These are phyloP conservation scores for Toxotes chatareus DNA, from an alignment of 2,113 vertebrate genomes.

Conservation along the genomic window DNA sequence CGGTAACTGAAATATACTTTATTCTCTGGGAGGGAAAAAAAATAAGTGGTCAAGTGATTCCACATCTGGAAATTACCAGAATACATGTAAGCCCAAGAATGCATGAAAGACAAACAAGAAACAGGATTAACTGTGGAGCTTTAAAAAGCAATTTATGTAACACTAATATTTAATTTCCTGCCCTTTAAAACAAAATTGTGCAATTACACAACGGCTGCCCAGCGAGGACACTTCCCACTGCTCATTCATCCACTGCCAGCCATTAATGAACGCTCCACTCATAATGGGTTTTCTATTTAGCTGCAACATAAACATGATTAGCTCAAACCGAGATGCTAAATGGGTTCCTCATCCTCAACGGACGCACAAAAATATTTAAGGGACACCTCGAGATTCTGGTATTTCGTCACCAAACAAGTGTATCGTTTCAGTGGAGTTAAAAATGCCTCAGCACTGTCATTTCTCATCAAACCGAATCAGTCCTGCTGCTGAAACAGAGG, in stretches of 20 bases:
- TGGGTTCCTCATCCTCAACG: slow-evolving; percentile 9
- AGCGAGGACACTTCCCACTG: slow-evolving; percentile 39
- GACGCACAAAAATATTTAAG: neutral
- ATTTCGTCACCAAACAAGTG: neutral
- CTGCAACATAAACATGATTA: slow-evolving; percentile 60
- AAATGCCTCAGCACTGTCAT: neutral
- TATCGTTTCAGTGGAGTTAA: neutral
- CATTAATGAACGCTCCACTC: slow-evolving; percentile 42
- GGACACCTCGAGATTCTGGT: neutral
- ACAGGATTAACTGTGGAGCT: slow-evolving; percentile 60
- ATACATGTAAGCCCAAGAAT: neutral
- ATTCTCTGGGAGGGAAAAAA: slow-evolving; percentile 12
- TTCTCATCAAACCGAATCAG: neutral
- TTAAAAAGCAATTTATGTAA: slow-evolving; percentile 63
- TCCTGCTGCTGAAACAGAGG: neutral
- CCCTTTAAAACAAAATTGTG: slow-evolving; percentile 58
- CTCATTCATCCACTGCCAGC: slow-evolving; percentile 55
- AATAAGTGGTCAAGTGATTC: neutral
- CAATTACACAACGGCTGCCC: slow-evolving; percentile 59
- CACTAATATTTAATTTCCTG: slow-evolving; percentile 60
- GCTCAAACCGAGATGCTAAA: slow-evolving; percentile 29
- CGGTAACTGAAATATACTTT: slow-evolving; percentile 51
- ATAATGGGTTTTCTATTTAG: slow-evolving; percentile 44
- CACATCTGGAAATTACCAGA: slow-evolving; percentile 21
- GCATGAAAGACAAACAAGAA: slow-evolving; percentile 54